A percentile compares a stretch with the other conserved stretches of the same genome.
phyloP scores from a whole-genome alignment of 2,888 invertebrate genomes.

The Synanthedon tipuliformis region DNA sequence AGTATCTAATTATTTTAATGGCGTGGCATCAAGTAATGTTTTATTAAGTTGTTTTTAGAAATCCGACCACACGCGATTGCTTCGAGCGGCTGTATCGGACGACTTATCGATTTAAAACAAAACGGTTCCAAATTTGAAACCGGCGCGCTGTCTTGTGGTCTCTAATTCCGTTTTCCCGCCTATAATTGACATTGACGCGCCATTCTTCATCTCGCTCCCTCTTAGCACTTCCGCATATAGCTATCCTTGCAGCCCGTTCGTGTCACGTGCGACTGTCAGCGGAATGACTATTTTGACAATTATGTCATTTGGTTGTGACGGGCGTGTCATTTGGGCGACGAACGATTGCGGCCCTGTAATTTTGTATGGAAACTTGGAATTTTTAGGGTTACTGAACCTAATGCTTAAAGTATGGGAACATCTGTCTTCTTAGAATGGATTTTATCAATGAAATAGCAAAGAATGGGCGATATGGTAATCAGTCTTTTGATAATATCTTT shows the following conservation, averaged over 20 bases:
- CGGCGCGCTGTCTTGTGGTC: constrained; percentile 41
- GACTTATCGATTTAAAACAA: constrained; percentile 67
- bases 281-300: constrained; percentile 68
- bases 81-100: constrained; percentile 46
- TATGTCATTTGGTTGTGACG: constrained; percentile 68
- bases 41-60: constrained; percentile 64
- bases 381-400: constrained; percentile 53
- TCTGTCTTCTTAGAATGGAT: constrained; percentile 22
- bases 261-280: constrained; percentile 67
- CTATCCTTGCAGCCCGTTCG: constrained; percentile 32
- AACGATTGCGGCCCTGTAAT: constrained; percentile 62
- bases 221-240: constrained; percentile 12
- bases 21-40: constrained; percentile 49
- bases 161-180: constrained; percentile 68
- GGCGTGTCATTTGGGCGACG: constrained; percentile 67
- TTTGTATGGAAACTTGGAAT: constrained; percentile 61
- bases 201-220: constrained; percentile 31
- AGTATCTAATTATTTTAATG: constrained; percentile 49
- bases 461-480: too few species aligned
- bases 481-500: too few species aligned
- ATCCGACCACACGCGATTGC: constrained; percentile 65
- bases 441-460: constrained; percentile 5
- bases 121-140: constrained; percentile 67
- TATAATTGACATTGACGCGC: constrained; percentile 67
- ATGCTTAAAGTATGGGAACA: constrained; percentile 57